A percentile compares a stretch with the other conserved stretches of the same genome.
Conservation (phyloP, 2,888 invertebrate species). For the Phyllotreta striolata region DNA sequence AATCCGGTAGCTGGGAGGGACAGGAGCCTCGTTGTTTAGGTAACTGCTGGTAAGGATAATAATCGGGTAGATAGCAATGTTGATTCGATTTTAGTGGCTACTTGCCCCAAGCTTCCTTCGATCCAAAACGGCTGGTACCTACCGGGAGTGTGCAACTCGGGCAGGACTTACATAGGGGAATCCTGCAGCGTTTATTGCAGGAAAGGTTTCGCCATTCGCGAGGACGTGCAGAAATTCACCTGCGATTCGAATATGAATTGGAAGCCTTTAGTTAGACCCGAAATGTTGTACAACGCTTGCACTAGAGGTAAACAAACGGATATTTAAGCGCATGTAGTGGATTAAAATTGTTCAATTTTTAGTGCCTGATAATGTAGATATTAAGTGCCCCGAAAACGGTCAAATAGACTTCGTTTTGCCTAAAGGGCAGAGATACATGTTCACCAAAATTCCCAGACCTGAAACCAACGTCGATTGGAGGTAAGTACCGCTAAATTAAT, state of each 20-base stretch:
- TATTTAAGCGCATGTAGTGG: not conserved
- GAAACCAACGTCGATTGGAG: constrained; percentile 72
- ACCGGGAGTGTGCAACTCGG: constrained; percentile 64
- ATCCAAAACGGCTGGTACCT: constrained; percentile 64
- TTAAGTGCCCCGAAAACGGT: constrained; percentile 68
- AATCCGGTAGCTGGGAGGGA: constrained; percentile 63
- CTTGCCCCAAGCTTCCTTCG: constrained; percentile 62
- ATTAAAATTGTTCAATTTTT: constrained; percentile 32
- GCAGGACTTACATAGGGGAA: constrained; percentile 62
- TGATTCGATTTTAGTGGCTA: constrained; percentile 52
- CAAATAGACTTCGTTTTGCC: constrained; percentile 67
- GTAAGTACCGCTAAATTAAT: constrained; percentile 32
- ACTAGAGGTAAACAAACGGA: constrained; percentile 46
- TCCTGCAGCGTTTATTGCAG: constrained; percentile 63
- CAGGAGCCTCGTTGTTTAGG: constrained; percentile 64
- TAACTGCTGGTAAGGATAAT: too few species aligned
- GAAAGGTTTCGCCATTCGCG: constrained; percentile 59
- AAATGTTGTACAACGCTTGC: constrained; percentile 48
- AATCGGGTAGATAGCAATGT: not conserved
- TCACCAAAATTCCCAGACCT: constrained; percentile 65
- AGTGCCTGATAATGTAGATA: constrained; percentile 63
- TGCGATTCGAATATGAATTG: constrained; percentile 53
- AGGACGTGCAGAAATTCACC: constrained; percentile 44
- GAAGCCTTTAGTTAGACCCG: constrained; percentile 45
- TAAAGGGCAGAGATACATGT: constrained; percentile 60